Base-by-base conservation (phyloP, 2,797 vertebrate genomes). In the Dendrocincla tyrannina region DNA sequence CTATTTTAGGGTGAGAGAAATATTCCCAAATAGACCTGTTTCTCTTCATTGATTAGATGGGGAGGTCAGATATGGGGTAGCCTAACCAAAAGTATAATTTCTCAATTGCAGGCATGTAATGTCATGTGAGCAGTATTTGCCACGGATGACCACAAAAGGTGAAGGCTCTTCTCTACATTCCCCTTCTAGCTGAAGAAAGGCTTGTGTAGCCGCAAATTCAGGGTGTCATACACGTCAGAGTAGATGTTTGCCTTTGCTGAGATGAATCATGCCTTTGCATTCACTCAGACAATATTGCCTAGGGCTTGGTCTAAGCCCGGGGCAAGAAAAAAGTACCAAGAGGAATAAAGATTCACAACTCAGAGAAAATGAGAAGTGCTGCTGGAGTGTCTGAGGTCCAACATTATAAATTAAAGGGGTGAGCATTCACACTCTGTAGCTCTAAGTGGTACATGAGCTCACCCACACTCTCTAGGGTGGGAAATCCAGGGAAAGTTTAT, bases 1-100 rank as follows among this genome's bases (percentile, higher is more conserved):
- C 39, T 96, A 72, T 90, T 96, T 93, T 79, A 80, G 58, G 33
- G 42, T 53, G 69, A 81, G 24, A 90, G 39, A 62, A 94, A 81
- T 93, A 89, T 81, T 95, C 47, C 68, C 72, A 44, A 35, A 33
- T 92, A 76, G 76, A 81, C 33, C 15, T 53, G n/a, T 35, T 70
- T 80, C 60, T 64, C 62, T 63, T 85, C 42, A 68, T 64, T 86
- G 59, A 68, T 88, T 60, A 94, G 53, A 58, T 23, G 17, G 41
- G 64, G 80, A 91, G 37, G 24, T 92, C 79, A 72, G 76, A 62
- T 18, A 20, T 5, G 4, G 69, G 18, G 27, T 80, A 59, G 62
- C 46, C 78, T 17, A 27, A 60, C 8, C 69, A 47, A 27, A 91
- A 76, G 9, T 73, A 59, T 27, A 41, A 52, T 76, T 70, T 63